Percentiles rank a stretch among this genome's conserved stretches.
phyloP scores from a whole-genome alignment of 2,113 vertebrate species.

The Anser brachyrhynchus region DNA sequence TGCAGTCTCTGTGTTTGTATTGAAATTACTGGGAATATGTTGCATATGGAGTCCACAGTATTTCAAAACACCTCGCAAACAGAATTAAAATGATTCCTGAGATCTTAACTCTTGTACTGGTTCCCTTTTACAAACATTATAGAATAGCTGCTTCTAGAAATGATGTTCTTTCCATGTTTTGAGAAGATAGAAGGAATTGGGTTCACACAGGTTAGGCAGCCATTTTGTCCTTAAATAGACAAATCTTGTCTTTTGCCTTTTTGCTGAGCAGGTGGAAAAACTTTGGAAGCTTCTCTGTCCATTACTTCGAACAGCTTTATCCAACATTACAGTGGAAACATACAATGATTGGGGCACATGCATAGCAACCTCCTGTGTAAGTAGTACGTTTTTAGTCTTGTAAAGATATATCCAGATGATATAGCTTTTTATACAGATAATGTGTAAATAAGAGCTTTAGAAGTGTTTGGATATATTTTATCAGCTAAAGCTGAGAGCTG shows the following conservation, averaged over 20 bases:
- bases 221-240: not conserved
- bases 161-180: not conserved
- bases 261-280: conserved; percentile 84
- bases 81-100: not conserved
- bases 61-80: not conserved
- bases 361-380: conserved; percentile 96
- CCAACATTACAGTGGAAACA: conserved; percentile 94
- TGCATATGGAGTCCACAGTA: not conserved
- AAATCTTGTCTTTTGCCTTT: not conserved
- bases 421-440: not conserved
- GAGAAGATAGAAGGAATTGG: not conserved
- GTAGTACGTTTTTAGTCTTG: conserved; percentile 28
- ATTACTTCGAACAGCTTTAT: conserved; percentile 88
- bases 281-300: conserved; percentile 93
- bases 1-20: not conserved
- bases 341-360: conserved; percentile 97
- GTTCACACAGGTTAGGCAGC: not conserved
- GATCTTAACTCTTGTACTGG: not conserved
- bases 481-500: not conserved
- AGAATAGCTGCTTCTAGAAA: not conserved
- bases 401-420: not conserved
- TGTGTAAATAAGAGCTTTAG: not conserved
- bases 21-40: not conserved
- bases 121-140: not conserved
- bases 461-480: not conserved